phyloP scores from a whole-genome alignment of 2,888 invertebrate species.

The Cinara cedri region DNA sequence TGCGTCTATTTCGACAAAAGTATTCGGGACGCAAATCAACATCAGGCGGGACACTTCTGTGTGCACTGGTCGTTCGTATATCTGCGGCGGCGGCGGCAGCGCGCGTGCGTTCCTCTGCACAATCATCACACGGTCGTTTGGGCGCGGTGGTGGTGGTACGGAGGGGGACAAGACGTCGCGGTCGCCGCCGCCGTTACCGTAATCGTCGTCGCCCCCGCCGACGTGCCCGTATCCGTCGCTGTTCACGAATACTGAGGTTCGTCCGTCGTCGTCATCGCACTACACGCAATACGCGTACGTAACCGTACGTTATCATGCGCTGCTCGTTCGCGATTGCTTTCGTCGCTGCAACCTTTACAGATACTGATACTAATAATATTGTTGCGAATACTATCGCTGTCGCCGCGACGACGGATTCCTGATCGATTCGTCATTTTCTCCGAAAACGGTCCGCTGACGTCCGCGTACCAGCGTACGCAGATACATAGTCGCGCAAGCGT shows the following conservation, averaged over 20 bases:
- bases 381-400: not conserved
- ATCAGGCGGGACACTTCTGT: too few species aligned
- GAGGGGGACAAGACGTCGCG: conserved; percentile 9
- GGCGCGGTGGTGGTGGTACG: not conserved
- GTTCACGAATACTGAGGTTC: not conserved
- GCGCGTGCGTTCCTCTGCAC: not conserved
- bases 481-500: not conserved
- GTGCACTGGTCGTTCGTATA: too few species aligned
- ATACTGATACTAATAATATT: not conserved
- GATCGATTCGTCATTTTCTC: conserved; percentile 35
- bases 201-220: conserved; percentile 7
- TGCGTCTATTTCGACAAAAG: too few species aligned
- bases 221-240: not conserved
- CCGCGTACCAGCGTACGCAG: not conserved
- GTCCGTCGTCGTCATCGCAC: not conserved
- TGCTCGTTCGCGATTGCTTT: not conserved
- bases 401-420: conserved; percentile 25
- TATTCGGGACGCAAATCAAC: too few species aligned
- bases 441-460: not conserved
- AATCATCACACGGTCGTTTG: conserved; percentile 11
- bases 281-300: too few species aligned
- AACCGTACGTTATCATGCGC: conserved; percentile 12
- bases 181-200: conserved; percentile 6
- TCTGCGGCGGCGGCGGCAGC: not conserved
- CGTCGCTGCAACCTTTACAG: conserved; percentile 1